phyloP scores from a whole-genome alignment of 2,797 vertebrate species.

The Carcharodon carcharias region DNA sequence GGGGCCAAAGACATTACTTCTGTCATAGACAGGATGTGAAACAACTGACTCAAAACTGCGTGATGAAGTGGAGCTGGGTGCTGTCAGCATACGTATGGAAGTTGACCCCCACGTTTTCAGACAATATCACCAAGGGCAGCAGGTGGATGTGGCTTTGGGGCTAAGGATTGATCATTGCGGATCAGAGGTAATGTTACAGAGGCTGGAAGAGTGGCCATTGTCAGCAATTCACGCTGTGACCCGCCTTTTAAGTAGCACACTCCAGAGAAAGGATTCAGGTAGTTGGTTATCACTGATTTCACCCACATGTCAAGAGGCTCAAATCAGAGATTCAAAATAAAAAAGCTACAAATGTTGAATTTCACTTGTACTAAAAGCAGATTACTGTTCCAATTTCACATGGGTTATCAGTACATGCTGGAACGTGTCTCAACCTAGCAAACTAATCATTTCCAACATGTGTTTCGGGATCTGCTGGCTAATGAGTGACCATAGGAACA shows the following conservation, averaged over 20 bases:
- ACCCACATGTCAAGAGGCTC: not conserved
- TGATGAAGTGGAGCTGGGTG: not conserved
- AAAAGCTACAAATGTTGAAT: not conserved
- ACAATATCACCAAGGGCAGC: not conserved
- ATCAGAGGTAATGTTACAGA: not conserved
- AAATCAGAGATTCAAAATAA: conserved; percentile 2
- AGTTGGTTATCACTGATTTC: not conserved
- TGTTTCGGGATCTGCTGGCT: not conserved
- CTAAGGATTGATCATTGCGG: not conserved
- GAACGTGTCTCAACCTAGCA: not conserved
- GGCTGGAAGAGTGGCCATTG: not conserved
- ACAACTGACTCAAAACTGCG: not conserved
- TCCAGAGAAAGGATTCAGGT: not conserved
- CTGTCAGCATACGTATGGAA: not conserved
- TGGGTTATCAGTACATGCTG: not conserved
- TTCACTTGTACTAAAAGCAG: not conserved
- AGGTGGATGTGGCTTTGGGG: not conserved
- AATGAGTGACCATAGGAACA: not conserved
- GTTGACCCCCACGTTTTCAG: not conserved
- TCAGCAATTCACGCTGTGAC: not conserved
- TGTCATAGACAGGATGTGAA: not conserved
- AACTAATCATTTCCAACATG: not conserved
- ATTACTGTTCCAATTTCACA: not conserved
- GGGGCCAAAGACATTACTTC: not conserved
- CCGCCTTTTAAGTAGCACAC: not conserved